Evolutionary conservation across 2,797 vertebrate genomes (phyloP), one percentile per base, ranked within the genome.

Genomic region (Spinus olivaceus): DNA sequence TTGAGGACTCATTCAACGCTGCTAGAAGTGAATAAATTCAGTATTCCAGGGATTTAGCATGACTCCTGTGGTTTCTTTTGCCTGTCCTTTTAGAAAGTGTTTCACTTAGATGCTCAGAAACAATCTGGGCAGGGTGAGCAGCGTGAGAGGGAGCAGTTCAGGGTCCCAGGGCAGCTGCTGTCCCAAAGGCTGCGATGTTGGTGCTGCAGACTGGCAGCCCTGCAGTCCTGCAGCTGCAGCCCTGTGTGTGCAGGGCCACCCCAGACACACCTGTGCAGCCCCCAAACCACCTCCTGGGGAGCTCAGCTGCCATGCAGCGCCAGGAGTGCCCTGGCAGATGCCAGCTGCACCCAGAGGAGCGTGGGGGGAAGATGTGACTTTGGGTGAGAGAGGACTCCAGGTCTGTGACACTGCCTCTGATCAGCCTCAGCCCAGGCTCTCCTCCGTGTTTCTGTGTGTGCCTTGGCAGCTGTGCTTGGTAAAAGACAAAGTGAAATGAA

Each of bases 81-180:
- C 73, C 30, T 80, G 35, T 81, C 16, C 85, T 81, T 84, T 92
- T 21, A 41, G 73, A 41, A 92, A 92, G 66, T 46, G 88, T 78
- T 96, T 95, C 82, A 74, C 70, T 81, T 17, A 51, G 41, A 20
- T 6, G 7, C 70, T 67, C 51, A 92, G 63, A 57, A 88, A 47
- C 94, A 94, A 59, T 72, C 44, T 14, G 47, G 42, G 64, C 37
- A 81, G 46, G 42, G 44, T 4, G 17, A 87, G 41, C 50, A 37
- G 6, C 23, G 35, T 33, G 77, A 83, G 42, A n/a, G 65, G 66
- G 60, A 86, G 70, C 84, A 72, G 74, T 67, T 90, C 35, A 39
- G 65, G 86, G 78, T 96, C 94, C 91, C 50, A 70, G 92, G 65
- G 76, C 95, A 95, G 87, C 80, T 95, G 92, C 77, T 96, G 90